phyloP scores from a whole-genome alignment of 2,888 invertebrate species.

The Clivina fossor region DNA sequence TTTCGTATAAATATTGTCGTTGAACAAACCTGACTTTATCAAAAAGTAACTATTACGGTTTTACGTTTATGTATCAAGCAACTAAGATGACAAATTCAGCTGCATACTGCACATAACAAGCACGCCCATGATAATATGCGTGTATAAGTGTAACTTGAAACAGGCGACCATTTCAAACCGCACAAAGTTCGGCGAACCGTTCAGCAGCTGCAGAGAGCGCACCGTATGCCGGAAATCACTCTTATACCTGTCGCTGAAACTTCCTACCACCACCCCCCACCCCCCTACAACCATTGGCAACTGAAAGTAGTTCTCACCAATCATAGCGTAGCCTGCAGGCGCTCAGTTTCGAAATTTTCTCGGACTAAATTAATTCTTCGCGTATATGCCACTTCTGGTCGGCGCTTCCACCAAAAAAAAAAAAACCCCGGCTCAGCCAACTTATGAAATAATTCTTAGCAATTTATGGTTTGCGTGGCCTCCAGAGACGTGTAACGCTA shows the following conservation, averaged over 20 bases:
- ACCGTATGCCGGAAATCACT: constrained; percentile 3
- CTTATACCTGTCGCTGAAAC: constrained; percentile 15
- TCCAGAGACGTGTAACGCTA: constrained; percentile 1
- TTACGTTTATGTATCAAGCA: too few species aligned
- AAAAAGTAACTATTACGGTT: too few species aligned
- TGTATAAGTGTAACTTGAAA: constrained; percentile 5
- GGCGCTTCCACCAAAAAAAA: constrained; percentile 3
- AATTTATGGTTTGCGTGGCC: constrained; percentile 23
- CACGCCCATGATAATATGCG: not conserved
- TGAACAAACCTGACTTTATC: too few species aligned
- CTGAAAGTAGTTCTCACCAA: constrained; percentile 6
- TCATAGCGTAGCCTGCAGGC: constrained; percentile 8
- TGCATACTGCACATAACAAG: not conserved
- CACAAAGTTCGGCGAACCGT: constrained; percentile 13
- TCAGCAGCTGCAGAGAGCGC: constrained; percentile 1
- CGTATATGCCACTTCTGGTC: constrained; percentile 14
- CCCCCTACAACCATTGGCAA: not conserved
- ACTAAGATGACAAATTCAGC: too few species aligned
- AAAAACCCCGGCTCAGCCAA: constrained; percentile 13
- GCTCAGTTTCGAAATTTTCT: constrained; percentile 18
- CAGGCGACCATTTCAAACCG: constrained; percentile 14
- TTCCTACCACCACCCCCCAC: not conserved
- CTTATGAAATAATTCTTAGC: constrained; percentile 29
- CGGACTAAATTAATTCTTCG: constrained; percentile 28
- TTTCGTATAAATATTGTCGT: too few species aligned